These are phyloP conservation scores for Scaptomyza polygonia DNA, from an alignment of 2,888 invertebrate genomes.

Conservation along the genomic window DNA sequence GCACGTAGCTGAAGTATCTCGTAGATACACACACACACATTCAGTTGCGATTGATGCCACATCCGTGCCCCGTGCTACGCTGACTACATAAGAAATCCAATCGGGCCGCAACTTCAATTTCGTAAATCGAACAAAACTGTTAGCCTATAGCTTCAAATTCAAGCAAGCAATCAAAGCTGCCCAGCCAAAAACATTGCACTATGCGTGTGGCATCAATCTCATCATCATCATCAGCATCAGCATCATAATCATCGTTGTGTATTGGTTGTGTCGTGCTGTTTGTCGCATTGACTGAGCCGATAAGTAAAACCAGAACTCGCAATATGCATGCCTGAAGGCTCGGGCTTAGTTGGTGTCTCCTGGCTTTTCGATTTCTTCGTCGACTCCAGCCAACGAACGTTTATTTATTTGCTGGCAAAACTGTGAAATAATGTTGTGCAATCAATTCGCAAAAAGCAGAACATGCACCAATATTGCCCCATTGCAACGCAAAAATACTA, in stretches of 20 bases:
- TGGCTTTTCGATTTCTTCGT: neutral
- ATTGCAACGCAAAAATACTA: constrained; percentile 42
- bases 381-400: constrained; percentile 24
- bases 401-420: constrained; percentile 74
- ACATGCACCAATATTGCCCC: constrained; percentile 36
- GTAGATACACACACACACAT: constrained; percentile 11
- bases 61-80: constrained; percentile 10
- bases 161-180: constrained; percentile 42
- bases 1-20: constrained; percentile 9
- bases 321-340: constrained; percentile 39
- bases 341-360: constrained; percentile 35
- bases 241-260: constrained; percentile 6
- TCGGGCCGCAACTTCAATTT: constrained; percentile 65
- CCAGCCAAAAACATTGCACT: neutral
- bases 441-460: constrained; percentile 71
- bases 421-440: constrained; percentile 75
- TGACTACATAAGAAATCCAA: constrained; percentile 62
- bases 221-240: constrained; percentile 22
- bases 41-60: constrained; percentile 33
- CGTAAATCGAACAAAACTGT: constrained; percentile 60
- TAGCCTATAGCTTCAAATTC: constrained; percentile 35
- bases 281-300: constrained; percentile 59
- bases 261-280: constrained; percentile 43
- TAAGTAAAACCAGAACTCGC: constrained; percentile 37
- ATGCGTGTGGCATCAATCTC: constrained; percentile 31